A percentile compares a stretch with the other conserved stretches of the same genome.
phyloP scores from a whole-genome alignment of 2,888 invertebrate species.

The Spilarctia lutea region DNA sequence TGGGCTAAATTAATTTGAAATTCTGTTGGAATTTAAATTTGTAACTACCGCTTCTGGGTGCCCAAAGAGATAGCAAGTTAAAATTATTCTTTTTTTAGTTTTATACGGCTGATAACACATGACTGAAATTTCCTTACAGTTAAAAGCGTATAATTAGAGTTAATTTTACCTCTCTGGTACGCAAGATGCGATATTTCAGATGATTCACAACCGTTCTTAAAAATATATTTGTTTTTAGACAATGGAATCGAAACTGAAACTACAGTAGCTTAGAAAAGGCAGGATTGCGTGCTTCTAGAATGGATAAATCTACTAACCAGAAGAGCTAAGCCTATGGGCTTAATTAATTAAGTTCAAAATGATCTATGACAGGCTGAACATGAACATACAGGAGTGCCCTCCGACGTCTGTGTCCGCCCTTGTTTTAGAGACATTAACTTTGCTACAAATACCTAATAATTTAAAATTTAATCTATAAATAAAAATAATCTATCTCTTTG shows the following conservation, averaged over 20 bases:
- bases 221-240: no score
- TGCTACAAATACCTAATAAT: not conserved
- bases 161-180: no score
- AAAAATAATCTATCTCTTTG: not conserved
- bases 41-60: not conserved
- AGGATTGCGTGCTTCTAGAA: no score
- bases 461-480: not conserved
- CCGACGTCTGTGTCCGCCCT: not conserved
- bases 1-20: not conserved
- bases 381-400: no score
- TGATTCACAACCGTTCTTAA: not conserved
- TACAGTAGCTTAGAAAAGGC: no score
- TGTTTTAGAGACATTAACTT: not conserved
- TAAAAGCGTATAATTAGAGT: no score
- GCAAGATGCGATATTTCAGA: not conserved
- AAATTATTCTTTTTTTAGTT: not conserved
- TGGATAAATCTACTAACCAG: not conserved
- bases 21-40: conserved; percentile 1
- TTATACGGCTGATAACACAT: no score
- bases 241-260: no score
- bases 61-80: not conserved
- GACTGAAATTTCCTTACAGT: no score
- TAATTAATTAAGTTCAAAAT: not conserved
- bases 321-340: not conserved
- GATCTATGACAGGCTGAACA: not conserved